phyloP scores from a whole-genome alignment of 2,797 vertebrate genomes.

The Acropternis orthonyx region DNA sequence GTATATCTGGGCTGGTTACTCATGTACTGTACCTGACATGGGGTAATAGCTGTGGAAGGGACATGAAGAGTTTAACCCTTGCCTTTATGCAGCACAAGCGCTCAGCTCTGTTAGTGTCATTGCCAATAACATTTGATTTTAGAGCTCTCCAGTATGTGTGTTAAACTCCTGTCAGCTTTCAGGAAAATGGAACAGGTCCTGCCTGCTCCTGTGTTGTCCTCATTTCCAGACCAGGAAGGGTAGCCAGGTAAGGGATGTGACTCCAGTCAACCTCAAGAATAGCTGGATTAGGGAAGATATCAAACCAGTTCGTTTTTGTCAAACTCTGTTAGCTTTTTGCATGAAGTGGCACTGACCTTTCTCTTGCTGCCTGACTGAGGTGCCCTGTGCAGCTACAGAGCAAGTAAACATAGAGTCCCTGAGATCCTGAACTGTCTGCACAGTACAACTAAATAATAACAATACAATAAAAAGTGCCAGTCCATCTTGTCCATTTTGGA shows the following conservation, averaged over 20 bases:
- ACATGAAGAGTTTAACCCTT: neutral
- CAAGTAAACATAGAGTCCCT: neutral
- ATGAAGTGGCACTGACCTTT: neutral
- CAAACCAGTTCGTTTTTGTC: neutral
- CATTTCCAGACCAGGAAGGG: neutral
- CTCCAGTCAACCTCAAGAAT: neutral
- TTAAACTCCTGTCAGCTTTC: neutral
- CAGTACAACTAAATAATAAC: neutral
- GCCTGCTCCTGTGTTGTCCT: neutral
- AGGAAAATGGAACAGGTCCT: neutral
- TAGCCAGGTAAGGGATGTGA: neutral
- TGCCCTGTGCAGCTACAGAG: neutral
- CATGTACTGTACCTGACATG: neutral
- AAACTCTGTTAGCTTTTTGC: neutral
- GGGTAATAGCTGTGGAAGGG: neutral
- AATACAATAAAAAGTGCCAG: neutral
- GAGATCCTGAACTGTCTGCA: neutral
- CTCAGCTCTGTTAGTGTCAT: neutral
- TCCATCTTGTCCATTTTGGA: neutral
- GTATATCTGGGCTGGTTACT: neutral
- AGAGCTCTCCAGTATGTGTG: neutral
- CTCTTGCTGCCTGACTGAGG: neutral
- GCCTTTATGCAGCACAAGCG: neutral
- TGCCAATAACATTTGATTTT: neutral
- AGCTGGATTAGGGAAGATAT: neutral